phyloP scores from a whole-genome alignment of 37 sponge, comb jelly and placozoan genomes.

The Spongia lamella region DNA sequence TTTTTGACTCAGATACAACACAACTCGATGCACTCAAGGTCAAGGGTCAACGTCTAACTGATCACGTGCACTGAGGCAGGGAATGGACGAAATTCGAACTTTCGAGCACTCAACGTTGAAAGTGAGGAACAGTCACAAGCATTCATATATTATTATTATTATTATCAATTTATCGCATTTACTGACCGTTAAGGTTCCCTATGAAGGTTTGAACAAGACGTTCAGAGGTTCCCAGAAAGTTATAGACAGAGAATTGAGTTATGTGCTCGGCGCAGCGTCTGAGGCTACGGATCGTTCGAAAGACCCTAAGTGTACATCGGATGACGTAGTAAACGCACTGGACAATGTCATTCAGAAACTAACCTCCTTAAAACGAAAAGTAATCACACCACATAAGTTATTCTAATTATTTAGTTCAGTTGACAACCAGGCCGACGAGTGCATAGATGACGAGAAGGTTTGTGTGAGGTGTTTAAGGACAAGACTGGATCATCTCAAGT shows the following conservation, averaged over 20 bases:
- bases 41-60: too few species aligned
- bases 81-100: slow-evolving; percentile 63
- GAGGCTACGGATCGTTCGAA: slow-evolving; percentile 33
- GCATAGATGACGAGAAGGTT: slow-evolving; percentile 53
- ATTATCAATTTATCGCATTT: neutral
- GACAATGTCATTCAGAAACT: slow-evolving; percentile 45
- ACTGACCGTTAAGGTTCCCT: slow-evolving; percentile 92
- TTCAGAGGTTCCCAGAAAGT: slow-evolving; percentile 85
- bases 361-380: slow-evolving; percentile 64
- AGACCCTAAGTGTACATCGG: neutral
- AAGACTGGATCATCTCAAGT: slow-evolving; percentile 63
- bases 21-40: too few species aligned
- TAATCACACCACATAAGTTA: neutral
- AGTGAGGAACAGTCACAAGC: slow-evolving; percentile 10
- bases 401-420: neutral
- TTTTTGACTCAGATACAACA: too few species aligned
- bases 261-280: slow-evolving; percentile 17
- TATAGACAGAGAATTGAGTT: slow-evolving; percentile 83
- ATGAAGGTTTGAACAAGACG: slow-evolving; percentile 95
- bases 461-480: slow-evolving; percentile 40
- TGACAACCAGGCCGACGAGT: slow-evolving; percentile 47
- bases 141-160: neutral
- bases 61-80: slow-evolving; percentile 3
- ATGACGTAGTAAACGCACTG: slow-evolving; percentile 38
- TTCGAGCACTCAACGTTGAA: slow-evolving; percentile 85